Conservation (phyloP, 2,888 invertebrate genomes). For the Leuctra nigra region DNA sequence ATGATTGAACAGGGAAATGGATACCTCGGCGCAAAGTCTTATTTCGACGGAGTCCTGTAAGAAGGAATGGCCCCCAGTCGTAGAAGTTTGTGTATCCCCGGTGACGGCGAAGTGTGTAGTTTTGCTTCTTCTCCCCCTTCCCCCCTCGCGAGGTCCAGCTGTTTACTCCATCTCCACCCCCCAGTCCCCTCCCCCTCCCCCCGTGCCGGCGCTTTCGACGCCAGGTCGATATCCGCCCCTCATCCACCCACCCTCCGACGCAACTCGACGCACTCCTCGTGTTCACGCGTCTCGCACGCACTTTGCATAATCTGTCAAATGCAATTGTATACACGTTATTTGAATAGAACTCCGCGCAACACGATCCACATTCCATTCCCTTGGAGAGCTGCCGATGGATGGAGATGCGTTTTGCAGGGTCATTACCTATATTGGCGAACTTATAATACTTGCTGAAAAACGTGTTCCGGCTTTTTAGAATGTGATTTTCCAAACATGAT, state of each 20-base stretch:
- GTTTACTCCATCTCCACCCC: background rate
- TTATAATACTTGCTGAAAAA: too few relatives aligned
- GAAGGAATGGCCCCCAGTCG: too few relatives aligned
- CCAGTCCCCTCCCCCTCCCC: background rate
- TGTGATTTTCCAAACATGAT: too few relatives aligned
- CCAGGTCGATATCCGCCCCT: too few relatives aligned
- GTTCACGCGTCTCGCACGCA: background rate
- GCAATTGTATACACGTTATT: slow-evolving; percentile 17
- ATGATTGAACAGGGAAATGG: too few relatives aligned
- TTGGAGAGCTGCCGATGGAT: too few relatives aligned
- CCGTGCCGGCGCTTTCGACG: background rate
- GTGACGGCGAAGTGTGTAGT: background rate
- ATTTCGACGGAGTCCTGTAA: too few relatives aligned
- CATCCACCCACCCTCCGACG: background rate
- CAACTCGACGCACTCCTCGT: background rate
- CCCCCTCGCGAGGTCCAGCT: slow-evolving; percentile 6
- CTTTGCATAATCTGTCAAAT: slow-evolving; percentile 20
- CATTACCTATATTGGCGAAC: too few relatives aligned
- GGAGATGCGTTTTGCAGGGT: too few relatives aligned
- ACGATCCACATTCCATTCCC: background rate
- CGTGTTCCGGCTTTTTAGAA: too few relatives aligned
- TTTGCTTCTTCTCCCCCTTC: background rate
- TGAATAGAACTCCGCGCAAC: background rate
- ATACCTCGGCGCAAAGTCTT: too few relatives aligned
- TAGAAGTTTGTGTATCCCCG: too few relatives aligned